Evolutionary conservation across 2,113 vertebrate species (phyloP).

Genomic region (Chaetops frenatus): DNA sequence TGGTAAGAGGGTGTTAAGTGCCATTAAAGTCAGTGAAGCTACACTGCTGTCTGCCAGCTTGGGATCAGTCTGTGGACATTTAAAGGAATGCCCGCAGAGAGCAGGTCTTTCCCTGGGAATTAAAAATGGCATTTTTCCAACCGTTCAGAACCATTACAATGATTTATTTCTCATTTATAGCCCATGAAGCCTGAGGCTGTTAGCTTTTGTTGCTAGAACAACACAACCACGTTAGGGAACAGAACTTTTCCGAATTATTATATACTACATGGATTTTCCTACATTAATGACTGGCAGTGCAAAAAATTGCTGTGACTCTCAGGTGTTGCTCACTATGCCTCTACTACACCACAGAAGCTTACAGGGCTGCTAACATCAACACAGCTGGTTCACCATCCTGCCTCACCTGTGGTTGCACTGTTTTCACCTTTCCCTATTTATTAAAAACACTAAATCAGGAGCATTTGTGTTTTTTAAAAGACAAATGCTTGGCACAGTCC

Average conservation of each 20-base stretch:
- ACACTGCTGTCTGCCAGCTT: neutral
- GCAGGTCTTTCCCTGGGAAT: slow-evolving; percentile 6
- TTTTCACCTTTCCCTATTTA: slow-evolving; percentile 63
- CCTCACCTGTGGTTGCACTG: slow-evolving; percentile 53
- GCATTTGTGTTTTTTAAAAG: slow-evolving; percentile 58
- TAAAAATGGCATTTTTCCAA: slow-evolving; percentile 28
- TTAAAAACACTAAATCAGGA: slow-evolving; percentile 77
- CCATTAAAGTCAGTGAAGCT: slow-evolving; percentile 5
- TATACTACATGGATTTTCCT: slow-evolving; percentile 36
- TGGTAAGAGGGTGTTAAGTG: neutral
- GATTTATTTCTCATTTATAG: slow-evolving; percentile 47
- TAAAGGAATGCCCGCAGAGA: neutral
- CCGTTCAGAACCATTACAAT: slow-evolving; percentile 27
- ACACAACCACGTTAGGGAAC: slow-evolving; percentile 39
- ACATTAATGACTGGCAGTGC: slow-evolving; percentile 43
- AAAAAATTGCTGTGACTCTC: slow-evolving; percentile 46
- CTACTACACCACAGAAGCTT: slow-evolving; percentile 24
- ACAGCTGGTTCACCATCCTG: slow-evolving; percentile 57
- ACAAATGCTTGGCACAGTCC: slow-evolving; percentile 2
- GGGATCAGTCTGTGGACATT: fast-evolving
- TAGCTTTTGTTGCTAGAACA: slow-evolving; percentile 56
- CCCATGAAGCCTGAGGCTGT: slow-evolving; percentile 57
- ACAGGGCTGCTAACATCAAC: slow-evolving; percentile 39
- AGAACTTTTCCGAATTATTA: slow-evolving; percentile 64
- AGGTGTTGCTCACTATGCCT: slow-evolving; percentile 22